Evolutionary conservation across 2,888 invertebrate genomes (phyloP), one percentile per base, ranked within the genome.

Genomic region (Agonum fuliginosum): DNA sequence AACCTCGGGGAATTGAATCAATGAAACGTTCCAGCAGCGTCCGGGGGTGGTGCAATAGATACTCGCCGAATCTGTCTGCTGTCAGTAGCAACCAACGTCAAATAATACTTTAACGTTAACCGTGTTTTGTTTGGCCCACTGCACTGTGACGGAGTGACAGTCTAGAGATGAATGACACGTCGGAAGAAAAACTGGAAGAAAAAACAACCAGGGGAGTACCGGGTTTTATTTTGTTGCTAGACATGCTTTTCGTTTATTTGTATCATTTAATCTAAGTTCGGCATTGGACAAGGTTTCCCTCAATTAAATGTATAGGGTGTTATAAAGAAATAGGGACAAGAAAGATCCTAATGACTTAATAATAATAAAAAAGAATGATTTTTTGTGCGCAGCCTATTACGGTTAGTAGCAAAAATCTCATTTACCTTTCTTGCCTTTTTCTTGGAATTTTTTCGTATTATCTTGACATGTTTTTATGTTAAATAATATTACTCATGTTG

Each of bases 241-340:
- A 5, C 3, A 24, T 62, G 12, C 17, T 0, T 34, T 70, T 46
- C 46, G 5, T 22, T 27, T 67, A 67, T 67, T 41, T 22, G 67
- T 67, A 62, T 62, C 30, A 62, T 30, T 62, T 62, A 62, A 62
- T 30, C 58, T 12, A 54, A 54, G 54, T 54, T 62, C 30, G 30
- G 30, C 30, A 30, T 27, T 34, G 58, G 46, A 62, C 30, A 62
- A 30, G 58, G 30, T 27, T 62, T 46, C 17, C 37, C 54, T 27
- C 19, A 62, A 62, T 62, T 62, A 62, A 62, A 62, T 62, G 30
- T 62, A 54, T 54, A 54, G 54, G 54, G 54, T 37, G 12, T 1
- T 10, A 37, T 20, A 48, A 48, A 48, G 48, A 48, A 20, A 20
- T 3, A 1, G 2, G n/a, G 12, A 22, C 54, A 54, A 54, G 24